These are phyloP conservation scores for Drosophila burlai DNA, from an alignment of 1,140 invertebrate species.

Conservation along the genomic window DNA sequence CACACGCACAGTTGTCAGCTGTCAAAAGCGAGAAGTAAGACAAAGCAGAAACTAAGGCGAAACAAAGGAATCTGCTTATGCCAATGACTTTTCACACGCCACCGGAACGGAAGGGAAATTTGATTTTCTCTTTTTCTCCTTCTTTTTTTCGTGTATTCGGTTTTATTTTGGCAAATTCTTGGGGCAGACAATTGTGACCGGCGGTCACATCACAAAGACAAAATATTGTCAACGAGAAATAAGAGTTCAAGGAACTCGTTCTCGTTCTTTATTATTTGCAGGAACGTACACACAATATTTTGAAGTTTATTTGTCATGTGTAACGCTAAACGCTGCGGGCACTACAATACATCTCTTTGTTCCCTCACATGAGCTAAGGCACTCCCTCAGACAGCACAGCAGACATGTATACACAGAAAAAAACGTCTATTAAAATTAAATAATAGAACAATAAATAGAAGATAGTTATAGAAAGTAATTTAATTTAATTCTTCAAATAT, in stretches of 20 bases:
- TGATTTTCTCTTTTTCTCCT: constrained; percentile 26
- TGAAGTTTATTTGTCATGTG: constrained; percentile 71
- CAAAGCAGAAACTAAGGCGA: constrained; percentile 30
- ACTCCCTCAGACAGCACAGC: constrained; percentile 17
- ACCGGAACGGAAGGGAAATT: constrained; percentile 51
- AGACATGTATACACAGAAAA: constrained; percentile 3
- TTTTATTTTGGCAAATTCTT: constrained; percentile 24
- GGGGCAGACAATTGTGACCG: constrained; percentile 46
- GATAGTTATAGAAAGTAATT: not conserved
- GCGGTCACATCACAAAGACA: constrained; percentile 29
- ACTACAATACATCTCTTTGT: constrained; percentile 21
- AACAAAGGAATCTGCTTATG: constrained; percentile 49
- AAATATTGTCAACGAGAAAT: constrained; percentile 28
- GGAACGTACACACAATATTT: constrained; percentile 21
- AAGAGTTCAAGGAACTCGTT: constrained; percentile 67
- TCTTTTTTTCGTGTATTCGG: constrained; percentile 1
- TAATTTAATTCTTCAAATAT: not conserved
- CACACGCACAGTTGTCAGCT: constrained; percentile 45
- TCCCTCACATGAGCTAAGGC: constrained; percentile 11
- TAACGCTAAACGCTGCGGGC: constrained; percentile 46
- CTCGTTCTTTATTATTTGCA: constrained; percentile 7
- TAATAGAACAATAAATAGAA: too few relatives aligned
- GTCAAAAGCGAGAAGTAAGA: constrained; percentile 33
- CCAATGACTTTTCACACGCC: constrained; percentile 59
- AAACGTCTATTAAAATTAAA: not conserved